These are phyloP conservation scores for Maconellicoccus hirsutus DNA, from an alignment of 1,140 invertebrate genomes.

Conservation along the genomic window DNA sequence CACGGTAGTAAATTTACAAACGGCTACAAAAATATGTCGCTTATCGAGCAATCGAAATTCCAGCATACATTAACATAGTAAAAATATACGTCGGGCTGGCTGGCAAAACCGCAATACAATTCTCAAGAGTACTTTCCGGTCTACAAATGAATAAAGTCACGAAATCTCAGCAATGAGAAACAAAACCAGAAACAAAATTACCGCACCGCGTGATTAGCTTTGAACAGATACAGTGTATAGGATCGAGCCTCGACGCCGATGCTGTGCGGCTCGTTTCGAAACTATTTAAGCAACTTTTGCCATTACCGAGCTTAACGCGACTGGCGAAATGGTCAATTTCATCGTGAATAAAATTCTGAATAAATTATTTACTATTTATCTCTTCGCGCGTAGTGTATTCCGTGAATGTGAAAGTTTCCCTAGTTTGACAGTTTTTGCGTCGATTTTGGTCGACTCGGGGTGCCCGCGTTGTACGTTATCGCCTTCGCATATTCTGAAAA, in stretches of 20 bases:
- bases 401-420: too few species aligned
- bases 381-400: neutral
- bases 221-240: neutral
- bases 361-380: slow-evolving; percentile 10
- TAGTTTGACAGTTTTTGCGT: too few species aligned
- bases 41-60: too few species aligned
- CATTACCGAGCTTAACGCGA: neutral
- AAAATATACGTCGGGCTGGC: too few species aligned
- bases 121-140: neutral
- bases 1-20: too few species aligned
- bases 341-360: slow-evolving; percentile 5
- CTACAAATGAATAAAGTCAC: neutral
- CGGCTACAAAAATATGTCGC: too few species aligned
- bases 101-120: neutral
- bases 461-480: too few species aligned
- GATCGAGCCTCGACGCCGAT: neutral
- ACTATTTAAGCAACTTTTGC: neutral
- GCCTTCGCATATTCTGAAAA: too few species aligned
- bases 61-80: too few species aligned
- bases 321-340: neutral
- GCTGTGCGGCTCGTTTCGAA: neutral
- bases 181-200: slow-evolving; percentile 9
- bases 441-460: too few species aligned
- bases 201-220: neutral
- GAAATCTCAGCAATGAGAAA: neutral